Conservation (phyloP, 2,113 vertebrate species). For the Apus apus region DNA sequence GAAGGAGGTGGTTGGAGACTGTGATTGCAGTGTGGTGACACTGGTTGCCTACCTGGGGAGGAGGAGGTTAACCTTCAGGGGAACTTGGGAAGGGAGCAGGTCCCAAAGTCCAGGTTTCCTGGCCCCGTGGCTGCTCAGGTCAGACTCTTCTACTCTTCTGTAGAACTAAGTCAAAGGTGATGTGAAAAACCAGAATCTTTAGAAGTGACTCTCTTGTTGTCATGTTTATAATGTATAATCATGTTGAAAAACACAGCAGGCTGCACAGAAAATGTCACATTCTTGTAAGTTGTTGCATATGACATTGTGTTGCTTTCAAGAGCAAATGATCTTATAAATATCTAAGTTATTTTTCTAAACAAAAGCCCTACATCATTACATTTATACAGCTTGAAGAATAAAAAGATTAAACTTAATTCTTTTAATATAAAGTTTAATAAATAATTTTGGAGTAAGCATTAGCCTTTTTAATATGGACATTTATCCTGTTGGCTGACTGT, state of each 20-base stretch:
- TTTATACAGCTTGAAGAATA: neutral
- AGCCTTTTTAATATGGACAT: neutral
- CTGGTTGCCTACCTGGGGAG: neutral
- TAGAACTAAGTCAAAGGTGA: constrained; percentile 8
- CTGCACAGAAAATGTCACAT: neutral
- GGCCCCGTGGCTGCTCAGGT: neutral
- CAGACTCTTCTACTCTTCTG: neutral
- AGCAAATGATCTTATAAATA: neutral
- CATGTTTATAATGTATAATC: neutral
- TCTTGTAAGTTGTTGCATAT: neutral
- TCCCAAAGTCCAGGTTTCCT: constrained; percentile 19
- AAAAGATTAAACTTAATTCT: neutral
- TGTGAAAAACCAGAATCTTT: neutral
- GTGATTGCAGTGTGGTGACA: neutral
- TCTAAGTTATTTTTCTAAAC: neutral
- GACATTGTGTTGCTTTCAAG: neutral
- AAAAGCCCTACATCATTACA: neutral
- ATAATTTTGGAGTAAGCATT: neutral
- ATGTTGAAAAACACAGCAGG: neutral
- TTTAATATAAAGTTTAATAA: neutral
- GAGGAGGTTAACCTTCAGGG: constrained; percentile 24
- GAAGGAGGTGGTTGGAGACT: neutral
- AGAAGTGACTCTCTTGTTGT: neutral
- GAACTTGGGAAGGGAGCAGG: neutral
- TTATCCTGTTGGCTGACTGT: neutral